These are phyloP conservation scores for Cavia aperea DNA, from an alignment of 2,113 vertebrate genomes.

Conservation along the genomic window DNA sequence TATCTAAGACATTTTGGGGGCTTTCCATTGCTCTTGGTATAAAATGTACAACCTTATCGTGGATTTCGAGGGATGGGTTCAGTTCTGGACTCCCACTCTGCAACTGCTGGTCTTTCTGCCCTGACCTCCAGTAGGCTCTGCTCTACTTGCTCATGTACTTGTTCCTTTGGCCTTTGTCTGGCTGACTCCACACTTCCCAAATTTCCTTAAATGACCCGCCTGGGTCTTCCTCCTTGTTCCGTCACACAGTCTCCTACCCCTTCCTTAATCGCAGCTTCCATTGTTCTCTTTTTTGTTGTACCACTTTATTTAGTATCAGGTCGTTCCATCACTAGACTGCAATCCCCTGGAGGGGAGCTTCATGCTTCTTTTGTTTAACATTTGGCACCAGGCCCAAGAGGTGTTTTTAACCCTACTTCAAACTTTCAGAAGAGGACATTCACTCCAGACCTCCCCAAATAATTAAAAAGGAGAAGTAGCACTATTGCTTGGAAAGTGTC, in stretches of 20 bases:
- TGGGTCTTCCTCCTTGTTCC: background rate
- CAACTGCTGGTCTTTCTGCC: background rate
- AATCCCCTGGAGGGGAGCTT: background rate
- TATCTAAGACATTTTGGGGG: background rate
- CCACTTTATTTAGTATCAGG: background rate
- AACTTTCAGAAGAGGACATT: background rate
- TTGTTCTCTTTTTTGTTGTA: background rate
- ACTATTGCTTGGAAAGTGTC: background rate
- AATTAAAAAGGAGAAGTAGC: background rate
- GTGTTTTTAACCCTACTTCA: background rate
- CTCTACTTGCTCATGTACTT: background rate
- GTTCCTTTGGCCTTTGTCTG: background rate
- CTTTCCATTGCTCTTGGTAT: background rate
- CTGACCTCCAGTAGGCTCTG: background rate
- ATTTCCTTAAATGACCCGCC: background rate
- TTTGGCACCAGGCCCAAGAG: background rate
- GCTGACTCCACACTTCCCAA: background rate
- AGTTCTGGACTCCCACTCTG: background rate
- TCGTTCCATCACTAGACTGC: background rate
- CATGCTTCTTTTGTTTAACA: background rate
- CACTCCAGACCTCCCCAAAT: background rate
- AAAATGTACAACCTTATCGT: background rate
- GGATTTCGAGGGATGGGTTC: too few relatives aligned
- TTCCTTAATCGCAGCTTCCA: background rate
- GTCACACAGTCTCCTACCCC: background rate